Conservation (phyloP, 2,113 vertebrate species). For the Phalacrocorax brasilianus region DNA sequence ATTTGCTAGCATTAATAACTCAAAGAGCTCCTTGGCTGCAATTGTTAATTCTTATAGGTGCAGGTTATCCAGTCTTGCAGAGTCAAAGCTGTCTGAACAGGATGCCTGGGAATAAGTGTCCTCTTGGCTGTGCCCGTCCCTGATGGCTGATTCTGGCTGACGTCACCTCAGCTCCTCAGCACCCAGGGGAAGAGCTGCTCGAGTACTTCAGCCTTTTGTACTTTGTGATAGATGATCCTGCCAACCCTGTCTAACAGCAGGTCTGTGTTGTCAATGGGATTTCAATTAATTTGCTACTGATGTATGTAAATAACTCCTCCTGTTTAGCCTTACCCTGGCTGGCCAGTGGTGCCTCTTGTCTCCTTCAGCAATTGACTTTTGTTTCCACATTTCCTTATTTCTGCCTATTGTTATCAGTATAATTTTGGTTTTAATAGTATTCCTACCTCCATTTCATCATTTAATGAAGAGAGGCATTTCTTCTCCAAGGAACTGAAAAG, state of each 20-base stretch:
- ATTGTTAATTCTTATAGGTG: not conserved
- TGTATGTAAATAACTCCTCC: not conserved
- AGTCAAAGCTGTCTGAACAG: not conserved
- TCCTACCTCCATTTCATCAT: not conserved
- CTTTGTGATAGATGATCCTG: not conserved
- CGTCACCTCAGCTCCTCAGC: not conserved
- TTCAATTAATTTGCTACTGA: not conserved
- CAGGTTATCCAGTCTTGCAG: not conserved
- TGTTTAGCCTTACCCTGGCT: not conserved
- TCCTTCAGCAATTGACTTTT: not conserved
- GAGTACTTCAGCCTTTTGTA: not conserved
- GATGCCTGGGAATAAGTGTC: rapidly evolving
- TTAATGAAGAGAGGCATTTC: not conserved
- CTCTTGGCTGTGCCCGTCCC: rapidly evolving
- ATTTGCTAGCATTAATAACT: not conserved
- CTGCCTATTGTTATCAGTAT: not conserved
- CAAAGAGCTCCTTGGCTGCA: not conserved
- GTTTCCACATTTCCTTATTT: not conserved
- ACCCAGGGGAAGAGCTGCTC: not conserved
- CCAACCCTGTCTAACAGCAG: not conserved
- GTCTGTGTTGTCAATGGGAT: not conserved
- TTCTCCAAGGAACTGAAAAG: not conserved
- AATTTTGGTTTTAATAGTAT: not conserved
- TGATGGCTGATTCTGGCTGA: not conserved
- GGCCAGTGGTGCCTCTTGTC: not conserved